Conservation (phyloP, 2,888 invertebrate species). For the Antheraea assamensis region DNA sequence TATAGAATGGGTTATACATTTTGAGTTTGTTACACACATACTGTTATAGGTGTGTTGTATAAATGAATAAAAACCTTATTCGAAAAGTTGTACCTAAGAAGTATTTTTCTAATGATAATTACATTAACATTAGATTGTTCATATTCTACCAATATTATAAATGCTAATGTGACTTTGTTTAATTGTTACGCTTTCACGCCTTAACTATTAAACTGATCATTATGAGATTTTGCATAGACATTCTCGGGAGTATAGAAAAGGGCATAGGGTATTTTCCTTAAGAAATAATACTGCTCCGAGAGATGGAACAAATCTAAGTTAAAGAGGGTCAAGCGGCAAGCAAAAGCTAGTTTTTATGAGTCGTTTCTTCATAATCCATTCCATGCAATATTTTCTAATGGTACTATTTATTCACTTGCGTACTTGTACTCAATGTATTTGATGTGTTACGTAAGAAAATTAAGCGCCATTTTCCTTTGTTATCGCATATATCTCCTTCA, state of each 20-base stretch:
- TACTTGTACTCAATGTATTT: neutral
- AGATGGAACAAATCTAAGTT: too few relatives aligned
- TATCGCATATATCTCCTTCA: neutral
- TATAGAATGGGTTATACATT: neutral
- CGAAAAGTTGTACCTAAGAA: neutral
- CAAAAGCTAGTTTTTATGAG: too few relatives aligned
- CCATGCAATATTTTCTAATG: neutral
- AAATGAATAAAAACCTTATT: neutral
- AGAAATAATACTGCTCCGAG: too few relatives aligned
- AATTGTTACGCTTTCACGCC: too few relatives aligned
- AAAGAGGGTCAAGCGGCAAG: too few relatives aligned
- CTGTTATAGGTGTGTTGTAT: neutral
- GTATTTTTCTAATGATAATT: neutral
- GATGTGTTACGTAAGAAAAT: neutral
- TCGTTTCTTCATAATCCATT: too few relatives aligned
- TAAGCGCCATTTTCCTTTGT: neutral
- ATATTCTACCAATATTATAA: neutral
- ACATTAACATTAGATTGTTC: neutral
- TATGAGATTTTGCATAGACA: too few relatives aligned
- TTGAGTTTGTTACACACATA: neutral
- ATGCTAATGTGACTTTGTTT: too few relatives aligned
- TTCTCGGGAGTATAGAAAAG: too few relatives aligned
- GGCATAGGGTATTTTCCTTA: too few relatives aligned
- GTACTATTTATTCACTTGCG: neutral
- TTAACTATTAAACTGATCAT: too few relatives aligned